Conservation (phyloP, 2,113 vertebrate species). For the Vireo altiloquus region DNA sequence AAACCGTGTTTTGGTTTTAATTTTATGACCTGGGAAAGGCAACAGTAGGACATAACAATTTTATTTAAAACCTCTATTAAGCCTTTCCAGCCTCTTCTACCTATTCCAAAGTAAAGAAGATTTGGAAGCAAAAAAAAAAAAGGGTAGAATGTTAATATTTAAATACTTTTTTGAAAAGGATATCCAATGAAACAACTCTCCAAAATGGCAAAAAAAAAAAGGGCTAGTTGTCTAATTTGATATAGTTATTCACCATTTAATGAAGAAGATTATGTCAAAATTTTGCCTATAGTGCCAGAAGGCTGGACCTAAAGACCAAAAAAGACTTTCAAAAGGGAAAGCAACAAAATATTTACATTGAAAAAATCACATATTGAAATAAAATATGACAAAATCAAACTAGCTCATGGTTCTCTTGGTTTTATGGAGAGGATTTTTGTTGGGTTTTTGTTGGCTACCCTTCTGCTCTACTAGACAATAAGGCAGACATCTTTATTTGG, state of each 20-base stretch:
- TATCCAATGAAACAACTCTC: background rate
- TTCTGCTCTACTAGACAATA: background rate
- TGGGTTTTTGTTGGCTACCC: background rate
- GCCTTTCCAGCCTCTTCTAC: background rate
- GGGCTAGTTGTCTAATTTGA: background rate
- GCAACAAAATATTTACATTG: background rate
- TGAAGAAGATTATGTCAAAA: background rate
- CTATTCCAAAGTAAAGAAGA: background rate
- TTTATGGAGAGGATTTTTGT: background rate
- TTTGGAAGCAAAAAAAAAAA: too few relatives aligned
- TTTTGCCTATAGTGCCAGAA: background rate
- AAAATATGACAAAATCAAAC: background rate
- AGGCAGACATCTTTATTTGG: background rate
- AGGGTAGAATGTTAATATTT: background rate
- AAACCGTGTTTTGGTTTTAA: too few relatives aligned
- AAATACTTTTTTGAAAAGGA: background rate
- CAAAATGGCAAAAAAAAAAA: rapidly evolving
- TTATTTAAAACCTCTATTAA: background rate
- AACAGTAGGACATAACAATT: background rate
- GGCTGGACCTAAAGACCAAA: background rate
- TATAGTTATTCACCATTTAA: background rate
- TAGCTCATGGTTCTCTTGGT: background rate
- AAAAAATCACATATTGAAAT: background rate
- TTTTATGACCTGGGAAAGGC: too few relatives aligned
- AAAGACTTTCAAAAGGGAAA: background rate